Conservation (phyloP, 2,113 vertebrate species). For the Oreocharis arfaki region DNA sequence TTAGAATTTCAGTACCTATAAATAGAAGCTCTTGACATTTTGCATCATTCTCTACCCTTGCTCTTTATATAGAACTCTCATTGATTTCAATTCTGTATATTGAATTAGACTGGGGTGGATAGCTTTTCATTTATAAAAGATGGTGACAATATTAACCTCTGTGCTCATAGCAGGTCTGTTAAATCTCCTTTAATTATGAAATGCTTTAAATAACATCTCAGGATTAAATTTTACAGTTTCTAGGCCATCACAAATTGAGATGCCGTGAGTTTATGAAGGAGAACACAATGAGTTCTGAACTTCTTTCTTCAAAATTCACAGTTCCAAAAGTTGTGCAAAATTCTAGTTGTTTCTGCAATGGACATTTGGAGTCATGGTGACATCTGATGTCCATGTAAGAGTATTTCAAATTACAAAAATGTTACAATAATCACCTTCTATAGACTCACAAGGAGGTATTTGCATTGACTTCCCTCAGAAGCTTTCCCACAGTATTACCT, state of each 20-base stretch:
- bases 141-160: slow-evolving; percentile 17
- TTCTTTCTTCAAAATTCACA: neutral
- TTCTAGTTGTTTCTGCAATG: neutral
- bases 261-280: neutral
- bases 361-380: neutral
- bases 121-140: neutral
- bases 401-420: neutral
- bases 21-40: slow-evolving; percentile 51
- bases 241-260: neutral
- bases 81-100: slow-evolving; percentile 12
- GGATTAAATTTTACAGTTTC: neutral
- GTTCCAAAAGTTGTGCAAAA: neutral
- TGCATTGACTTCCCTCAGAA: neutral
- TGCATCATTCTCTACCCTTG: slow-evolving; percentile 8
- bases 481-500: neutral
- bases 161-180: neutral
- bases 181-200: neutral
- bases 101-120: slow-evolving; percentile 24
- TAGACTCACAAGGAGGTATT: neutral
- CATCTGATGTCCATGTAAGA: accelerated
- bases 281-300: neutral
- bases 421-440: neutral
- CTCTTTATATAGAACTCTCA: slow-evolving; percentile 20
- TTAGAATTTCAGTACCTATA: neutral
- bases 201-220: slow-evolving; percentile 1